Conservation (phyloP, 1,140 invertebrate genomes). For the Trinorchestia longiramus region DNA sequence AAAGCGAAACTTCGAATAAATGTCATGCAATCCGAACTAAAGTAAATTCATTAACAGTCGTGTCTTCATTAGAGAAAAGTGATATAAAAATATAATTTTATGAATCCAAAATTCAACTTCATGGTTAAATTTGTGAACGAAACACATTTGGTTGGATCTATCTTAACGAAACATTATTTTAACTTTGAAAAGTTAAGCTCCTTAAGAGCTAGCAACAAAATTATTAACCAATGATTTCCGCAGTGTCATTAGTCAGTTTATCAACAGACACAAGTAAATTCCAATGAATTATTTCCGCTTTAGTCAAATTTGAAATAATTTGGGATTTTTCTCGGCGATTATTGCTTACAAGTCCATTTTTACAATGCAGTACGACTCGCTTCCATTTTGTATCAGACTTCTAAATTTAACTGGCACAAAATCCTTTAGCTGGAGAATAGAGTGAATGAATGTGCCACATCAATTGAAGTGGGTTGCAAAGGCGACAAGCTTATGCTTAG, state of each 20-base stretch:
- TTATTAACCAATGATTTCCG: background rate
- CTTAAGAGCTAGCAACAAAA: background rate
- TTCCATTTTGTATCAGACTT: background rate
- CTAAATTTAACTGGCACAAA: background rate
- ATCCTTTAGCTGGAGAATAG: too few species aligned
- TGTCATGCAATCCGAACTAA: background rate
- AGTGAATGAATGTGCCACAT: too few species aligned
- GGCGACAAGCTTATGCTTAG: too few species aligned
- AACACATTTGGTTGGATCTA: too few species aligned
- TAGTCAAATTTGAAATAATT: background rate
- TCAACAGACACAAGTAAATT: background rate
- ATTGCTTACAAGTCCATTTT: background rate
- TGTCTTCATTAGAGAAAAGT: background rate
- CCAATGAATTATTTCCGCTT: background rate
- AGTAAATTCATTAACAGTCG: background rate
- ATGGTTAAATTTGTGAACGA: too few species aligned
- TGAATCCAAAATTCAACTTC: background rate
- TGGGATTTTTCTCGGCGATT: background rate
- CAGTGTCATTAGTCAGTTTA: background rate
- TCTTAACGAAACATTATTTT: too few species aligned
- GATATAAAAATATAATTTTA: background rate
- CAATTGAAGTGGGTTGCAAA: too few species aligned
- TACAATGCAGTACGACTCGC: background rate
- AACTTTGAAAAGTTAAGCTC: background rate
- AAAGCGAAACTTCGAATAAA: background rate